Evolutionary conservation across 2,113 vertebrate species (phyloP).

Genomic region (Procavia capensis): DNA sequence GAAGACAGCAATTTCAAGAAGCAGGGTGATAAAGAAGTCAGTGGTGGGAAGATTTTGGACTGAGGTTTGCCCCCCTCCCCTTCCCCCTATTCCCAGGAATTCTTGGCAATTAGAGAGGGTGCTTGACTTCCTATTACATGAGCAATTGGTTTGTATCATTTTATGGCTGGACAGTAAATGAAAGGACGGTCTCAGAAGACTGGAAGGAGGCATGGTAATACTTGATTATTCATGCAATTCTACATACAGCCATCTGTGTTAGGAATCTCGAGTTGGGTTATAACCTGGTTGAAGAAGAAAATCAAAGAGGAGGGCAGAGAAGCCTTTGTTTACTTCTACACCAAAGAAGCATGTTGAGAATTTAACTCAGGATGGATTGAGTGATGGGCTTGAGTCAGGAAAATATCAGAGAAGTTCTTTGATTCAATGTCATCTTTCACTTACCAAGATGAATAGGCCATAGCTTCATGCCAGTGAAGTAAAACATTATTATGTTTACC

Average conservation of each 20-base stretch:
- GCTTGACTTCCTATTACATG: not conserved
- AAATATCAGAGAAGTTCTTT: slow-evolving; percentile 50
- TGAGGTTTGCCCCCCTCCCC: not conserved
- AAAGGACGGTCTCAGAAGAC: not conserved
- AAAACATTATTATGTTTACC: slow-evolving; percentile 48
- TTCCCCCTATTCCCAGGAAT: not conserved
- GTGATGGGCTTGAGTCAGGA: slow-evolving; percentile 14
- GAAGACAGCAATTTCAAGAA: not conserved
- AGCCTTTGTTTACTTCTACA: not conserved
- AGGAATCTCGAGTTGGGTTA: slow-evolving; percentile 27
- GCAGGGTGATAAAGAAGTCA: not conserved
- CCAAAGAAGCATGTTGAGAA: not conserved
- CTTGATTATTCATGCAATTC: slow-evolving; percentile 19
- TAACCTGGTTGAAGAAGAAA: slow-evolving; percentile 40
- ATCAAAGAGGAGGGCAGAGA: slow-evolving; percentile 16
- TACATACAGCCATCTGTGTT: not conserved
- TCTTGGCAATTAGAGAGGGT: not conserved
- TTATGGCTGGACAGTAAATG: not conserved
- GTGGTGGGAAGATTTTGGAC: not conserved
- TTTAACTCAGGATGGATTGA: slow-evolving; percentile 45
- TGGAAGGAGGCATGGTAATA: not conserved
- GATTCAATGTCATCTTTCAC: slow-evolving; percentile 54
- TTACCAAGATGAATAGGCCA: not conserved
- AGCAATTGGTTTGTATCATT: not conserved
- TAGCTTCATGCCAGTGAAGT: not conserved